Evolutionary conservation across 2,113 vertebrate genomes (phyloP).

Genomic region (chimpanzee (Pan troglodytes)): NHGRI_mPanTro3-v2.1_pri NC_072416.2:78229001-78229500

Average conservation of each 20-base stretch:
- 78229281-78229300: background rate
- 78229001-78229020: background rate
- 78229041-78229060: background rate
- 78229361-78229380: background rate
- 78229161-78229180: background rate
- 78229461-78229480: background rate
- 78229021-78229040: background rate
- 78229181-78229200: background rate
- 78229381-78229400: background rate
- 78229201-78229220: background rate
- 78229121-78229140: background rate
- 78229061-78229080: background rate
- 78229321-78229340: background rate
- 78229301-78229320: background rate
- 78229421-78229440: accelerated
- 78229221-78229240: background rate
- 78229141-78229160: background rate
- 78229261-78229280: background rate
- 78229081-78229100: background rate
- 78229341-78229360: background rate
- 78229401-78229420: background rate
- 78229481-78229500: background rate
- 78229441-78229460: background rate
- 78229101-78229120: accelerated
- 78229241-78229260: background rate